A percentile compares a stretch with the other conserved stretches of the same genome.
Conservation (phyloP, 1,140 invertebrate species). For the Drosophila sp. region DNA sequence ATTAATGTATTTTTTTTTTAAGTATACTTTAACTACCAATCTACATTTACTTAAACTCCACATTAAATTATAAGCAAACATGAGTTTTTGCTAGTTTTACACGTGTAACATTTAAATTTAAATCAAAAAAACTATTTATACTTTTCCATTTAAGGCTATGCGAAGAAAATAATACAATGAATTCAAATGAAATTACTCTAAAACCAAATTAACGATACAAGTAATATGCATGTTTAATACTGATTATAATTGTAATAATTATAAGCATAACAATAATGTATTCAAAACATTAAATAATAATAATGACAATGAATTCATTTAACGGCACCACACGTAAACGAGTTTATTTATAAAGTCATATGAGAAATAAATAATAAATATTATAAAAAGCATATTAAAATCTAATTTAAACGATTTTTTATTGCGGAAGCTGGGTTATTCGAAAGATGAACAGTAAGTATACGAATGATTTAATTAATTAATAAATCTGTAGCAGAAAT, state of each 20-base stretch:
- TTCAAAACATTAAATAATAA: slow-evolving; percentile 24
- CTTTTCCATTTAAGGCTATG: slow-evolving; percentile 66
- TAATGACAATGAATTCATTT: slow-evolving; percentile 43
- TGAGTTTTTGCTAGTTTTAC: slow-evolving; percentile 44
- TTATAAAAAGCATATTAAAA: slow-evolving; percentile 56
- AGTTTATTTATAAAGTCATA: slow-evolving; percentile 62
- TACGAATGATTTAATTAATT: too few species aligned
- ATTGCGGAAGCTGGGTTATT: not conserved
- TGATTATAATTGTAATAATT: slow-evolving; percentile 79
- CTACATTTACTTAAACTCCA: slow-evolving; percentile 18
- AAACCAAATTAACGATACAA: slow-evolving; percentile 67
- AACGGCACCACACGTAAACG: slow-evolving; percentile 45
- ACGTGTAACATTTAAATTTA: slow-evolving; percentile 49
- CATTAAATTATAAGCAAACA: slow-evolving; percentile 6
- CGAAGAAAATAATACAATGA: slow-evolving; percentile 22
- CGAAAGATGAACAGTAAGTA: too few species aligned
- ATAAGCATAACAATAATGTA: slow-evolving; percentile 46
- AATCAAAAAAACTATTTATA: slow-evolving; percentile 62
- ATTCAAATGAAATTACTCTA: slow-evolving; percentile 56
- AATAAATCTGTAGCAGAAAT: too few species aligned
- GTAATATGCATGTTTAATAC: slow-evolving; percentile 78
- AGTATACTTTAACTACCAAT: slow-evolving; percentile 8
- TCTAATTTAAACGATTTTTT: slow-evolving; percentile 4
- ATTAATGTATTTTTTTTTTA: slow-evolving; percentile 33
- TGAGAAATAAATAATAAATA: slow-evolving; percentile 57